Conservation (phyloP, 2,113 vertebrate genomes). For the Callaeas wilsoni region DNA sequence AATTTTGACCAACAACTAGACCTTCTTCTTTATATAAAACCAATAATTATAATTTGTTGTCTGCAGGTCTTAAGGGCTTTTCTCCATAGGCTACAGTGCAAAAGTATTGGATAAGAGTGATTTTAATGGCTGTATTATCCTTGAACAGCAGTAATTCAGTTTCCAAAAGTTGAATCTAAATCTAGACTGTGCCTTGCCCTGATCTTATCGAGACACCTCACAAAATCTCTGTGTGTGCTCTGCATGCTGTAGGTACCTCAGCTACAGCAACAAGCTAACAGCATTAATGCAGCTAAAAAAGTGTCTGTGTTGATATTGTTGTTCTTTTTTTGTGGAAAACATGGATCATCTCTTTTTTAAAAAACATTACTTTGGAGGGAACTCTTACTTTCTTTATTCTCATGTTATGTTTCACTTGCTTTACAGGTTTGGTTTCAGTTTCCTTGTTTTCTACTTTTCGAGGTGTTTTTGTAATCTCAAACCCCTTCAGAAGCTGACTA, state of each 20-base stretch:
- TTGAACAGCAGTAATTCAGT: not conserved
- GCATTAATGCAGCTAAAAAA: accelerated
- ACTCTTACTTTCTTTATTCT: not conserved
- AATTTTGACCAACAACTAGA: not conserved
- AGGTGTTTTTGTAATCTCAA: not conserved
- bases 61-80: not conserved
- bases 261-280: not conserved
- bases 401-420: not conserved
- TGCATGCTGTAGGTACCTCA: not conserved
- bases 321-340: not conserved
- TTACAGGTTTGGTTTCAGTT: not conserved
- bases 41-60: not conserved
- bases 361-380: not conserved
- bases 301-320: accelerated
- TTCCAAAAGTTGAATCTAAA: not conserved
- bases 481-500: not conserved
- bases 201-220: not conserved
- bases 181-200: not conserved
- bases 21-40: not conserved
- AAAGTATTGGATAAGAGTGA: not conserved
- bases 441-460: not conserved
- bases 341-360: not conserved
- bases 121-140: not conserved
- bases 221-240: accelerated
- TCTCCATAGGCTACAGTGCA: not conserved